These are phyloP conservation scores for Drosophila subsilvestris DNA, from an alignment of 2,888 invertebrate genomes.

Conservation along the genomic window DNA sequence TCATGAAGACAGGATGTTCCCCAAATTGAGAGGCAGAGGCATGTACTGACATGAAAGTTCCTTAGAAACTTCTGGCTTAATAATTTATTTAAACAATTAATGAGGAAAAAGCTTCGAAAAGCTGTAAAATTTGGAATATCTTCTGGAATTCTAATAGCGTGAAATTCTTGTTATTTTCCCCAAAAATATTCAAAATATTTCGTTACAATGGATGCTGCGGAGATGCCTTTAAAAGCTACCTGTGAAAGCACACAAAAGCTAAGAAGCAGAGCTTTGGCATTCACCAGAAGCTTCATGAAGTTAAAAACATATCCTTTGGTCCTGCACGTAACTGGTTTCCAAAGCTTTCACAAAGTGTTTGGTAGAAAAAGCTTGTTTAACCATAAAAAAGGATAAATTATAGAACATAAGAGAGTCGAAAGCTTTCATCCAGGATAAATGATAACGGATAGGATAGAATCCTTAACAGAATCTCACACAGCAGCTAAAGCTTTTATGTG, in stretches of 20 bases:
- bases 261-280: neutral
- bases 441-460: neutral
- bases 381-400: neutral
- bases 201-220: neutral
- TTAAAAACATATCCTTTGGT: no score
- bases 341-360: neutral
- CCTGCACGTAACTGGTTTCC: neutral
- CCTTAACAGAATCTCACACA: constrained; percentile 4
- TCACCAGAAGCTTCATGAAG: no score
- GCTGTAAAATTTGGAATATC: neutral
- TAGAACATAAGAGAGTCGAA: neutral
- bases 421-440: constrained; percentile 3
- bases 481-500: neutral
- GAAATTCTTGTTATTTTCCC: neutral
- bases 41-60: neutral
- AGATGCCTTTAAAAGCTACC: no score
- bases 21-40: neutral
- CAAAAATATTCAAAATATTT: neutral
- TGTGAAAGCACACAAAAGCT: neutral
- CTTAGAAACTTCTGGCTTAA: neutral
- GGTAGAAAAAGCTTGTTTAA: neutral
- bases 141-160: neutral
- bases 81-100: neutral
- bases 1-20: constrained; percentile 15
- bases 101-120: neutral